These are phyloP conservation scores for Magallana angulata DNA, from an alignment of 1,140 invertebrate species.

Conservation along the genomic window DNA sequence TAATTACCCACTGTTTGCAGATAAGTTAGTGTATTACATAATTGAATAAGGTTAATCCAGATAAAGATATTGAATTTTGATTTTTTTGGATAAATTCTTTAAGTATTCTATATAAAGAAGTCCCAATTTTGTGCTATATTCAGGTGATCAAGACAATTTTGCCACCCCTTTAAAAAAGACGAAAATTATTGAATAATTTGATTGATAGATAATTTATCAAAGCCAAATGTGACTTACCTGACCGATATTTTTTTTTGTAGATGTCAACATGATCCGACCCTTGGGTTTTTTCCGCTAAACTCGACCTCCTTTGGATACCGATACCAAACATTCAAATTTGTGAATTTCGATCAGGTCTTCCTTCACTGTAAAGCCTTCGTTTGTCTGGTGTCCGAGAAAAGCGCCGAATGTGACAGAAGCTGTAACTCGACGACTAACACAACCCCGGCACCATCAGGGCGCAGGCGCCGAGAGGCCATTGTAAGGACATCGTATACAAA, in stretches of 20 bases:
- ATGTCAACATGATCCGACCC: conserved; percentile 65
- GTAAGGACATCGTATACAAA: neutral
- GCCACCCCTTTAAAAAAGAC: too few relatives aligned
- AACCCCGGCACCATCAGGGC: conserved; percentile 3
- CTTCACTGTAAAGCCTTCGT: conserved; percentile 70
- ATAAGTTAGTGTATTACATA: conserved; percentile 63
- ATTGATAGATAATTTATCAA: too few relatives aligned
- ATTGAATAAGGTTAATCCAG: too few relatives aligned
- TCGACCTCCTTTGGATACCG: conserved; percentile 68
- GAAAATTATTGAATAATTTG: too few relatives aligned
- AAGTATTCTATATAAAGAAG: too few relatives aligned
- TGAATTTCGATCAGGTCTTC: conserved; percentile 60
- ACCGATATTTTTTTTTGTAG: conserved; percentile 56
- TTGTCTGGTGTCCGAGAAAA: conserved; percentile 64
- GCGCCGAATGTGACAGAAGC: conserved; percentile 67
- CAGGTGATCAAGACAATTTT: too few relatives aligned
- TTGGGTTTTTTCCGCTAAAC: conserved; percentile 68
- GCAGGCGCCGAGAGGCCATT: conserved; percentile 41
- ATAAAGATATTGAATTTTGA: too few relatives aligned
- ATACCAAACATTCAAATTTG: conserved; percentile 71
- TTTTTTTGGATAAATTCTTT: too few relatives aligned
- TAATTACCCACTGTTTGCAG: conserved; percentile 60
- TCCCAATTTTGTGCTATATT: too few relatives aligned
- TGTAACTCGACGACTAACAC: conserved; percentile 56
- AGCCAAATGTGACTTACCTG: too few relatives aligned